phyloP scores from a whole-genome alignment of 2,113 vertebrate species.

The Empidonax traillii region DNA sequence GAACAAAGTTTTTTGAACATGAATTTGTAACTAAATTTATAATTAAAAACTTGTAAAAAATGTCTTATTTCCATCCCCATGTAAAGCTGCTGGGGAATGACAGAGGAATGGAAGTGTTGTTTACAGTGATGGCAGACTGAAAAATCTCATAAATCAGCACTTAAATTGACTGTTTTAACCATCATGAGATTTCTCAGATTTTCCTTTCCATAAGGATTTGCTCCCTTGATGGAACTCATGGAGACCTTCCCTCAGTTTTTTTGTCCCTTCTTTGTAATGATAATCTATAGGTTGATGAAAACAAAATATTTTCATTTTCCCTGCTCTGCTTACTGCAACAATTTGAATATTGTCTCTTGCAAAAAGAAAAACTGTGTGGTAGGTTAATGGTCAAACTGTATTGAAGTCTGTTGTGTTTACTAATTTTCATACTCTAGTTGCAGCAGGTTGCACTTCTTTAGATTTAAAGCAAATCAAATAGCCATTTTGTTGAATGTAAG shows the following conservation, averaged over 20 bases:
- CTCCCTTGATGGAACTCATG: background rate
- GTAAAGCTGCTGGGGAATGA: background rate
- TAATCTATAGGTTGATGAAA: background rate
- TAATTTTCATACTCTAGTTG: background rate
- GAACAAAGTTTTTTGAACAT: background rate
- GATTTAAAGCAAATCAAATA: background rate
- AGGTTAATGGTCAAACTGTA: background rate
- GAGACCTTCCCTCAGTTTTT: background rate
- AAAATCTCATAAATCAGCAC: background rate
- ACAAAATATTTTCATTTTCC: background rate
- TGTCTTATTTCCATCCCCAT: background rate
- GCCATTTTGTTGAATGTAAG: background rate
- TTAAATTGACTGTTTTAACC: background rate
- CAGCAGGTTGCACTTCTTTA: background rate
- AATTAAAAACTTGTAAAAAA: background rate
- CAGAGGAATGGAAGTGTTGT: background rate
- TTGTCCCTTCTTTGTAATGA: background rate
- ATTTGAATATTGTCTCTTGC: background rate
- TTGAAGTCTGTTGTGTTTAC: background rate
- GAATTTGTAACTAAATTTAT: background rate
- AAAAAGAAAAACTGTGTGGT: background rate
- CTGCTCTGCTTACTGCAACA: background rate
- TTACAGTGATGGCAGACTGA: background rate
- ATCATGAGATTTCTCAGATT: background rate
- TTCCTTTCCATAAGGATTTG: background rate